Conservation (phyloP, 2,113 vertebrate species). For the Nerophis lumbriciformis region DNA sequence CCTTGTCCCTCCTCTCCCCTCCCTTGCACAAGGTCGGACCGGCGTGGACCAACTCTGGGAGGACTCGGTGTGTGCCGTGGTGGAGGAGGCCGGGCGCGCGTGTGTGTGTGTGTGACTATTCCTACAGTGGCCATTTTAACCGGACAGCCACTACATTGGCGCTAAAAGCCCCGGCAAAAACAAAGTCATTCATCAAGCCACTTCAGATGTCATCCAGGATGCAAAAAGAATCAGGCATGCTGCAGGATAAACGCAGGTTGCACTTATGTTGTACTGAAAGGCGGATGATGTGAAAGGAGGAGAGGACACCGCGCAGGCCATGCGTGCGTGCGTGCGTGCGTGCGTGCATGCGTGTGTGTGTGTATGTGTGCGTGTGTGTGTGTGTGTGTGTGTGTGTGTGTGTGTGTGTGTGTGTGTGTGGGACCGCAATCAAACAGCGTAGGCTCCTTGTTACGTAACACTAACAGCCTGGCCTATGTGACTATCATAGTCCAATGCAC, state of each 20-base stretch:
- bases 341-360: no score
- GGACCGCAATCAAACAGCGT: conserved; percentile 67
- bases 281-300: conserved; percentile 10
- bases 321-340: no score
- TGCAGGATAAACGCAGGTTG: not conserved
- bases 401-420: conserved; percentile 28
- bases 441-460: conserved; percentile 73
- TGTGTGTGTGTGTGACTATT: conserved; percentile 32
- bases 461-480: conserved; percentile 68
- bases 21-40: conserved; percentile 65
- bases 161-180: conserved; percentile 29
- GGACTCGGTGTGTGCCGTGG: conserved; percentile 1
- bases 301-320: conserved; percentile 43
- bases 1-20: not conserved
- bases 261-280: not conserved
- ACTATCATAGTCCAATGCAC: conserved; percentile 51
- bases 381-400: no score
- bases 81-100: not conserved
- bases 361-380: no score
- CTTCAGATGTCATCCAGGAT: conserved; percentile 24
- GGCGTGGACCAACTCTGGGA: conserved; percentile 42
- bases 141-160: conserved; percentile 45
- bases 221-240: conserved; percentile 14
- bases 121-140: conserved; percentile 49
- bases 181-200: conserved; percentile 30